A percentile compares a stretch with the other conserved stretches of the same genome.
Conservation (phyloP, 1,140 invertebrate genomes). For the Penaeus japonicus region DNA sequence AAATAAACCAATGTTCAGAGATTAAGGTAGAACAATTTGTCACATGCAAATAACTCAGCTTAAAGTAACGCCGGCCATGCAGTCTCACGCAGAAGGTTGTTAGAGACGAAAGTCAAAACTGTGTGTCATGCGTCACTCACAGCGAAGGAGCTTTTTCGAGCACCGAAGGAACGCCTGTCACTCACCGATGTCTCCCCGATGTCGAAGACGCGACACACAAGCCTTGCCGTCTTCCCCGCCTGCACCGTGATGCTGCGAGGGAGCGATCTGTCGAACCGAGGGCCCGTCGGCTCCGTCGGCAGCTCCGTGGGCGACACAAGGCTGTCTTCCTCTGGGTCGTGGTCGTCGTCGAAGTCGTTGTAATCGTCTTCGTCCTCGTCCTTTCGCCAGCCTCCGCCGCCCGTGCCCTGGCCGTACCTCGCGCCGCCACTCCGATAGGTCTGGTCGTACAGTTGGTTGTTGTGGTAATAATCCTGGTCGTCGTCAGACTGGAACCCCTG, state of each 20-base stretch:
- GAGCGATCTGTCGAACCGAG: conserved; percentile 24
- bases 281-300: neutral
- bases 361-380: neutral
- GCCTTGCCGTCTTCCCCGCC: conserved; percentile 29
- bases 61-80: too few relatives aligned
- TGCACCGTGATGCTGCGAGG: conserved; percentile 37
- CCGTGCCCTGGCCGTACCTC: neutral
- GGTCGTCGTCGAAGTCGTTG: neutral
- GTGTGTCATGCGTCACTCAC: neutral
- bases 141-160: neutral
- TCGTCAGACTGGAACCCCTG: neutral
- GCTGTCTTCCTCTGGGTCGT: neutral
- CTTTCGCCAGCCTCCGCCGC: neutral
- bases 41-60: too few relatives aligned
- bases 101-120: neutral
- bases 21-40: too few relatives aligned
- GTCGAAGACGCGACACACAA: conserved; percentile 33
- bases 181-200: conserved; percentile 43
- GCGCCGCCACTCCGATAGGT: neutral
- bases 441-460: neutral
- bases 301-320: neutral
- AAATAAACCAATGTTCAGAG: too few relatives aligned
- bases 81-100: too few relatives aligned
- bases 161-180: neutral
- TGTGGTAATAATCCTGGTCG: neutral